Percentiles rank a stretch among this genome's conserved stretches.
These are phyloP conservation scores for western clawed frog (Xenopus tropicalis) DNA, from an alignment of 2,113 vertebrate species.

Conservation along the genomic window DNA sequence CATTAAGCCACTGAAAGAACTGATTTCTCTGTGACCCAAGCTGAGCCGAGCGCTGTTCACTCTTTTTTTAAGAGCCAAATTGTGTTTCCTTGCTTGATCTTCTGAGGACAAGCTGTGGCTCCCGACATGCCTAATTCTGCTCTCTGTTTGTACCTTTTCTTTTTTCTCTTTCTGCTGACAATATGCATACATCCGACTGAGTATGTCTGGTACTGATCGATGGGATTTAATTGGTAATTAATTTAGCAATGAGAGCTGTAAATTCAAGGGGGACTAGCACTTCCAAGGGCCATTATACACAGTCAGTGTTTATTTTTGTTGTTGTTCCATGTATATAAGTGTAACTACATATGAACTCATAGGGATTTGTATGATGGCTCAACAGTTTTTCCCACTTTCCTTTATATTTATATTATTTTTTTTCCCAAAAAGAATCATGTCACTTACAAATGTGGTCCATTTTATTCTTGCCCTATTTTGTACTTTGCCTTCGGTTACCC, in stretches of 20 bases:
- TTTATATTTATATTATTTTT: too few relatives aligned
- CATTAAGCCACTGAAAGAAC: constrained; percentile 8
- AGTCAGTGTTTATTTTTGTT: too few relatives aligned
- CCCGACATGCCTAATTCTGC: constrained; percentile 20
- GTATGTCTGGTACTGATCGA: constrained; percentile 1
- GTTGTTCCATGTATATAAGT: too few relatives aligned
- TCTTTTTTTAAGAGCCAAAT: constrained; percentile 6
- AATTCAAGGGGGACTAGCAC: not conserved
- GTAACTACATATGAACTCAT: too few relatives aligned
- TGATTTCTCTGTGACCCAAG: constrained; percentile 11
- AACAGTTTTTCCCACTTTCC: too few relatives aligned
- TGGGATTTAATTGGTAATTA: constrained; percentile 21
- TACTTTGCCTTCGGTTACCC: too few relatives aligned
- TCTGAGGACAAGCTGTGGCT: constrained; percentile 9
- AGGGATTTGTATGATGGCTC: too few relatives aligned
- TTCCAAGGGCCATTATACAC: too few relatives aligned
- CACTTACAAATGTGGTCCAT: too few relatives aligned
- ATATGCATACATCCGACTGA: not conserved
- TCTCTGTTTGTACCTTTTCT: constrained; percentile 14
- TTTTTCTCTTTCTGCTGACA: constrained; percentile 12
- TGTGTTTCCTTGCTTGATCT: not conserved
- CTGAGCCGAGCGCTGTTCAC: not conserved
- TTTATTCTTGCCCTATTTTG: too few relatives aligned
- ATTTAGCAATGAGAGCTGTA: not conserved
- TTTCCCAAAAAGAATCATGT: too few relatives aligned